Conservation (phyloP, 1,140 invertebrate genomes). For the Portunus trituberculatus region DNA sequence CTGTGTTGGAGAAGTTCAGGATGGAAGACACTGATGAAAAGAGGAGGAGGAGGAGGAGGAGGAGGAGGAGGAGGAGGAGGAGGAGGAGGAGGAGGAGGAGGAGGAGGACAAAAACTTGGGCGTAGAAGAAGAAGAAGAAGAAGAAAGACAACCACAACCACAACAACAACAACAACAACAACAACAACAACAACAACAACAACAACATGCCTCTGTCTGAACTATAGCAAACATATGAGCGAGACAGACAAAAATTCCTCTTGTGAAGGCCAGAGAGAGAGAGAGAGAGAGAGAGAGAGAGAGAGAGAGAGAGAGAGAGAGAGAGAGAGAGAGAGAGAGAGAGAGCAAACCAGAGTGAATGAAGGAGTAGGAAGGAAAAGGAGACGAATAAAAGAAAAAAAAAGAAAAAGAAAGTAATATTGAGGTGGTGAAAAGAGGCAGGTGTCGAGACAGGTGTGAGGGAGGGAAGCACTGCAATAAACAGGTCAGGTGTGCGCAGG, state of each 20-base stretch:
- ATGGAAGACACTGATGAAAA: too few species aligned
- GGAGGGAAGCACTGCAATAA: too few species aligned
- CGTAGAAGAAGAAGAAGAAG: neutral
- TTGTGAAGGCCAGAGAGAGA: neutral
- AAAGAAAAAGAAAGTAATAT: neutral
- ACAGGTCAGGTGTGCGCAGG: too few species aligned
- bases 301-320: slow-evolving; percentile 37
- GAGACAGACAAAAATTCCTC: too few species aligned
- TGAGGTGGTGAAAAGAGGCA: neutral
- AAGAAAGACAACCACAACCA: neutral
- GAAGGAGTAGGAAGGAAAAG: neutral
- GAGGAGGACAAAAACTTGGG: neutral
- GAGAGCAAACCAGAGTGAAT: neutral
- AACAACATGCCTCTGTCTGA: too few species aligned
- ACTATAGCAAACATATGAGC: too few species aligned
- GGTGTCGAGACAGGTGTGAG: too few species aligned
- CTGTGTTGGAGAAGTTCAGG: too few species aligned
- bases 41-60: neutral
- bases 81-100: neutral
- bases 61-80: neutral
- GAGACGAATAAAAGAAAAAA: too few species aligned
- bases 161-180: too few species aligned
- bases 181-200: too few species aligned
- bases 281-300: neutral
- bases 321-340: neutral